Evolutionary conservation across 2,888 invertebrate species (phyloP), one percentile per base, ranked within the genome.

Genomic region (Plagiodera versicolora): DNA sequence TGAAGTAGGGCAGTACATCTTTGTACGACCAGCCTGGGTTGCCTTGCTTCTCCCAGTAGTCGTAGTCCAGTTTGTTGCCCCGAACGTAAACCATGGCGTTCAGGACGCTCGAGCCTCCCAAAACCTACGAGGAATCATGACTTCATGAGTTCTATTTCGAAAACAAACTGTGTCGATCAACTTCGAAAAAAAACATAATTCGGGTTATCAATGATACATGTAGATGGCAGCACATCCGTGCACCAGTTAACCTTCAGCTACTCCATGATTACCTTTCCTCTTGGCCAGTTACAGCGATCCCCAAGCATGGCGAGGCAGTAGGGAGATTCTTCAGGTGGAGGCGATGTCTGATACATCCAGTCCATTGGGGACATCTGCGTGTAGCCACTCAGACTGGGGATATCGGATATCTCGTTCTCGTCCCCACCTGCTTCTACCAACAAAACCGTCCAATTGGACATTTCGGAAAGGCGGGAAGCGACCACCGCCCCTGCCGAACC

Each of bases 41-140:
- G 0, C 95, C 95, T 32, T 89, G 81, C 0, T 84, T 83, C 32
- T 90, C 91, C 95, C 95, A 96, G 19, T 87, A 83, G 76, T 95
- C 92, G 81, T 93, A 96, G 74, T 95, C 95, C 61, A 87, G 86
- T 68, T 87, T 85, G 74, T 94, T 95, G 55, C 95, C 95, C 54
- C 96, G 85, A 10, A 94, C 89, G 81, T 96, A 96, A 32, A 95
- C 86, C 95, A 96, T 95, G 11, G 92, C 92, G 77, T 95, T 95
- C 0, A 95, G 85, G 1, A 93, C 92, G 72, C 92, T 92, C 58
- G 90, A 88, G 11, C 96, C 95, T 19, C 95, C 95, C 18, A 95
- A 84, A 16, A 91, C 79, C 77, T 79, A 6, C 6, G 24, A 6
- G 24, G 6, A 6, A 6, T 5, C 6, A 5, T 24, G 24, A 6